A percentile compares a stretch with the other conserved stretches of the same genome.
Conservation (phyloP, 2,797 vertebrate species). For the Ceyx erithaca region DNA sequence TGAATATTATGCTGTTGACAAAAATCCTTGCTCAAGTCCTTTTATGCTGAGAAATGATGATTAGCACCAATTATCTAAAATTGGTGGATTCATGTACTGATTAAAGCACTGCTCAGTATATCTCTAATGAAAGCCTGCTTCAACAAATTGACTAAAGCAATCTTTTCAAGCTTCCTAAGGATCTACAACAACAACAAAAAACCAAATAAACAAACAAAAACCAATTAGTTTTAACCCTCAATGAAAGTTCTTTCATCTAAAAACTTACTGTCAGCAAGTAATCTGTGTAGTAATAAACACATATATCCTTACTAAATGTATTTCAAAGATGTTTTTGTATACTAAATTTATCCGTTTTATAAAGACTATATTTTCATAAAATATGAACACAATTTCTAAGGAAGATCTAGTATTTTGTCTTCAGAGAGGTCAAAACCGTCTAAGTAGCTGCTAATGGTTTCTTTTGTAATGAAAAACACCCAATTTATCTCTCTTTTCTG, state of each 20-base stretch:
- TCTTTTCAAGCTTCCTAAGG: slow-evolving; percentile 4
- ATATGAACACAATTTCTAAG: not conserved
- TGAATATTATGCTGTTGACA: accelerated
- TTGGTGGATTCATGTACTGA: slow-evolving; percentile 38
- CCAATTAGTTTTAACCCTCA: slow-evolving; percentile 7
- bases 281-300: not conserved
- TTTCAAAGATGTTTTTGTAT: not conserved
- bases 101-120: slow-evolving; percentile 28
- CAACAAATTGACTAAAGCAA: slow-evolving; percentile 46
- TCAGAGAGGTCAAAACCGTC: not conserved
- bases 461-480: not conserved
- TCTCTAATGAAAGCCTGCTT: slow-evolving; percentile 37
- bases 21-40: not conserved
- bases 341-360: not conserved
- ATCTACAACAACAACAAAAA: not conserved
- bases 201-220: not conserved
- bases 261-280: not conserved
- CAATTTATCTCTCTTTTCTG: not conserved
- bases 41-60: slow-evolving; percentile 38
- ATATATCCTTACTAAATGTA: not conserved
- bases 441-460: not conserved
- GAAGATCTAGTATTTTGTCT: not conserved
- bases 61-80: slow-evolving; percentile 61
- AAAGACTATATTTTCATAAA: not conserved
- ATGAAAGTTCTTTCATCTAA: not conserved